Conservation (phyloP, 2,113 vertebrate genomes). For the Lepisosteus oculatus region DNA sequence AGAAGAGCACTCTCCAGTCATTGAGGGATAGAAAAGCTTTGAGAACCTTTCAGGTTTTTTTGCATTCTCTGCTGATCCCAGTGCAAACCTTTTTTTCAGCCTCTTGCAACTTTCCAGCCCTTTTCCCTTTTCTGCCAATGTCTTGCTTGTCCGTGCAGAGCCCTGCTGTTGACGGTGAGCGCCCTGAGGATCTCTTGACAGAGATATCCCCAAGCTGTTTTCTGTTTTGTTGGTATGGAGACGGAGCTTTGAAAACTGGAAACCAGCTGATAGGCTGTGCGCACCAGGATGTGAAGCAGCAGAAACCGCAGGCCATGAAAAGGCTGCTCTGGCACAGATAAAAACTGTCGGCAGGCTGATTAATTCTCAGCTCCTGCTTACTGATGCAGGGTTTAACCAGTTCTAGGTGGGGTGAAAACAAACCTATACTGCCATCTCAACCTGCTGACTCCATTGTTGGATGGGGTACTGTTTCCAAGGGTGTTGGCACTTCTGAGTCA, state of each 20-base stretch:
- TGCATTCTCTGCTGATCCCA: conserved; percentile 15
- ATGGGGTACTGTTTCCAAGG: too few species aligned
- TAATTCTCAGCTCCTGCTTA: not conserved
- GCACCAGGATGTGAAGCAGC: conserved; percentile 1
- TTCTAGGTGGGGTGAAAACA: conserved; percentile 8
- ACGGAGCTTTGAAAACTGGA: not conserved
- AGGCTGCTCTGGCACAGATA: not conserved
- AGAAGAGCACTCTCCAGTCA: too few species aligned
- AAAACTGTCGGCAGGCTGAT: not conserved
- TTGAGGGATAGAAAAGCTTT: too few species aligned
- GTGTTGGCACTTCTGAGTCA: too few species aligned
- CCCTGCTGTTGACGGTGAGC: not conserved
- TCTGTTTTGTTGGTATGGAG: conserved; percentile 19
- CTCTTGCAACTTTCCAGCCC: conserved; percentile 2
- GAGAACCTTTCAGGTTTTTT: not conserved
- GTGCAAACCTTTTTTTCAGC: not conserved
- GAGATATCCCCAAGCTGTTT: conserved; percentile 16
- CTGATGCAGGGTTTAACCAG: too few species aligned
- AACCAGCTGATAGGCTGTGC: not conserved
- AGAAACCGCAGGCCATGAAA: not conserved
- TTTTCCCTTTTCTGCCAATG: not conserved
- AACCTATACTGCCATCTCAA: conserved; percentile 32
- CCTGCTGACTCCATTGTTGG: conserved; percentile 18
- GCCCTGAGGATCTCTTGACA: not conserved
- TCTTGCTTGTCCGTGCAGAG: conserved; percentile 5